Evolutionary conservation across 2,888 invertebrate species (phyloP).

Genomic region (Drosophila demipolita): DNA sequence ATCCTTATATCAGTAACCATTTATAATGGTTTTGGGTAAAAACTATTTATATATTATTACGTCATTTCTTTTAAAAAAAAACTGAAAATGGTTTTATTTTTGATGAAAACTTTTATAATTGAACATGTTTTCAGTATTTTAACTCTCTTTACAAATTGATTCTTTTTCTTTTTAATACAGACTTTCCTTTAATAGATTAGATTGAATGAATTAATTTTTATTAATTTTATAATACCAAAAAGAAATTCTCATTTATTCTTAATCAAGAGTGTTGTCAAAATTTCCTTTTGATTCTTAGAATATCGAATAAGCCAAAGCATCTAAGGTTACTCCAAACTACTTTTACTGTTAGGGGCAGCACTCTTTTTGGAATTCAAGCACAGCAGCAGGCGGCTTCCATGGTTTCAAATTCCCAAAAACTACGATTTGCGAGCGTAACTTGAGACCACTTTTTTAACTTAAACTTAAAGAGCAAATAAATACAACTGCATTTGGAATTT

Average conservation of each 20-base stretch:
- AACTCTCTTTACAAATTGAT: neutral
- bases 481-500: constrained; percentile 9
- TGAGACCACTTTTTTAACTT: constrained; percentile 32
- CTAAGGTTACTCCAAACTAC: constrained; percentile 51
- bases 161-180: neutral
- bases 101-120: neutral
- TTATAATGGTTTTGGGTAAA: neutral
- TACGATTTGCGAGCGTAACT: constrained; percentile 23
- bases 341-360: constrained; percentile 49
- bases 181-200: neutral
- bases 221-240: neutral
- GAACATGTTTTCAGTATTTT: neutral
- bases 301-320: constrained; percentile 18
- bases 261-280: neutral
- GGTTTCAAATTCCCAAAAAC: constrained; percentile 33
- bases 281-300: constrained; percentile 28
- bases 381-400: constrained; percentile 28
- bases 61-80: neutral
- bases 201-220: too few species aligned
- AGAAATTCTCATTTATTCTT: neutral
- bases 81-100: neutral
- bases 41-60: neutral
- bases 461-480: constrained; percentile 26
- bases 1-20: neutral
- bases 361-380: neutral